Base-by-base conservation (phyloP, 2,888 invertebrate genomes). In the Cinara cedri region DNA sequence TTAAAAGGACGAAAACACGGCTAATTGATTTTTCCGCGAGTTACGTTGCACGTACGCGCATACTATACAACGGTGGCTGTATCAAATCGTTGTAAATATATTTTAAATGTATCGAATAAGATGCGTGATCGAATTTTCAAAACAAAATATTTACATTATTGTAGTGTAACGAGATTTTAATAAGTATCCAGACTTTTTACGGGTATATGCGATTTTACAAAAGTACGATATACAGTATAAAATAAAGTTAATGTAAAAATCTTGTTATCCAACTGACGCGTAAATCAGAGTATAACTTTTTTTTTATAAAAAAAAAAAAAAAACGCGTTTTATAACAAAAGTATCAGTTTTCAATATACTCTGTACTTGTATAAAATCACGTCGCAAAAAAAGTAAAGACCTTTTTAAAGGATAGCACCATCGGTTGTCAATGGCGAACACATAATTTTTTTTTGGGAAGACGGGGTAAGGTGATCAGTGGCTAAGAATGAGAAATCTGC, bases 21-120 rank as follows among this genome's bases (percentile, higher is more conserved):
- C 74, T 75, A 75, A 75, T 75, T 75, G 74, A 75, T 75, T 75
- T 75, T 75, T 72, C 21, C 8, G 26, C n/a, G 34, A 49, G 49
- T 24, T 19, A 55, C 19, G n/a, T 4, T 21, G 19, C 19, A 34
- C n/a, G n/a, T 46, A 26, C 1, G 13, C 34, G 10, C 34, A 34
- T 13, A 62, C 54, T 4, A 21, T 34, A 65, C 19, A 44, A 54
- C n/a, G 14, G 4, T 14, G 11, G 34, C 16, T 26, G 0, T 21
- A 19, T 49, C 16, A 34, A 3, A 21, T 10, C 34, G 34, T 62
- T 21, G 16, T 3, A 72, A 10, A n/a, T 42, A 21, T 42, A 34
- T 71, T 60, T 51, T 11, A 51, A 42, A 72, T 51, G 49, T 10
- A 42, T 24, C 0, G 3, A 10, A 51, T 51, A 42, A 51, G 62